phyloP scores from a whole-genome alignment of 2,888 invertebrate genomes.

The Dynastes tityus region DNA sequence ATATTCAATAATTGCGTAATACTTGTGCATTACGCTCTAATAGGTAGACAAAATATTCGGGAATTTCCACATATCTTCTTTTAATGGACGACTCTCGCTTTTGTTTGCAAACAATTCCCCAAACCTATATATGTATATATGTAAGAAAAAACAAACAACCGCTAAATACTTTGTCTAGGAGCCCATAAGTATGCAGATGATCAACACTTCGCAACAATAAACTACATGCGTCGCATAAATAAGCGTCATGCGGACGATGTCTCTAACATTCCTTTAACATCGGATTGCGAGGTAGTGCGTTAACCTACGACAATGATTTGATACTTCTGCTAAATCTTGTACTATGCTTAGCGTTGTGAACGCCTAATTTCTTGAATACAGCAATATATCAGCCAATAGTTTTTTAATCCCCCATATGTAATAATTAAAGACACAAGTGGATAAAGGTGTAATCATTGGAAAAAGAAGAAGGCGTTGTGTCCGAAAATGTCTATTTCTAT shows the following conservation, averaged over 20 bases:
- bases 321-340: background rate
- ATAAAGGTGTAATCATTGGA: too few relatives aligned
- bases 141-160: background rate
- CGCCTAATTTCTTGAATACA: too few relatives aligned
- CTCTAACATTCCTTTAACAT: constrained; percentile 13
- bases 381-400: too few relatives aligned
- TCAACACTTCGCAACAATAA: constrained; percentile 37
- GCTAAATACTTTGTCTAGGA: background rate
- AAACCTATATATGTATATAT: background rate
- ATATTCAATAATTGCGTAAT: too few relatives aligned
- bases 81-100: background rate
- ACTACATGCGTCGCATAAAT: constrained; percentile 35
- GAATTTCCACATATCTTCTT: background rate
- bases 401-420: too few relatives aligned
- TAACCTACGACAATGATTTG: constrained; percentile 12
- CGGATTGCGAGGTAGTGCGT: background rate
- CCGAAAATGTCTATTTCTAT: too few relatives aligned
- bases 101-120: constrained; percentile 16
- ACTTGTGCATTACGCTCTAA: background rate
- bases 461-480: too few relatives aligned
- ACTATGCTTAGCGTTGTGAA: too few relatives aligned
- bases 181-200: constrained; percentile 23
- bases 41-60: background rate
- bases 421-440: too few relatives aligned
- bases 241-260: background rate